These are phyloP conservation scores for Drosophila leontia DNA, from an alignment of 1,140 invertebrate species.

Conservation along the genomic window DNA sequence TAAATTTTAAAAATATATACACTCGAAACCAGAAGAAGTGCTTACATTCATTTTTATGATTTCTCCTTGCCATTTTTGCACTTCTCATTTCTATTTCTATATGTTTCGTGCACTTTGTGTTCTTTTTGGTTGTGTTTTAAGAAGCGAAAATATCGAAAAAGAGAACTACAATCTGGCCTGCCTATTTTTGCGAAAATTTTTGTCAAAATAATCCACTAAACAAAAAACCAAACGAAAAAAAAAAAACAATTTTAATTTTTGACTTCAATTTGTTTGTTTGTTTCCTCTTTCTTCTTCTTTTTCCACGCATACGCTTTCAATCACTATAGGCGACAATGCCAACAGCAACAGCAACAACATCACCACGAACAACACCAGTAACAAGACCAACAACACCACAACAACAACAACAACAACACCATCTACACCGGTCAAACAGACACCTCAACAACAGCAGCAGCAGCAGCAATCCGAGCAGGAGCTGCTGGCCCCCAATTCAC, in stretches of 20 bases:
- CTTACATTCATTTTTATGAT: conserved; percentile 65
- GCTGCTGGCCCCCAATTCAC: conserved; percentile 50
- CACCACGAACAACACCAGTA: conserved; percentile 52
- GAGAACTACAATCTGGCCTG: conserved; percentile 62
- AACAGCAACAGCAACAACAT: conserved; percentile 59
- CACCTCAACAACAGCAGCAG: conserved; percentile 63
- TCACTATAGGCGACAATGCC: conserved; percentile 74
- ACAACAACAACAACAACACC: conserved; percentile 56
- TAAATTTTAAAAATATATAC: conserved; percentile 71
- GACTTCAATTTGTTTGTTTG: conserved; percentile 80
- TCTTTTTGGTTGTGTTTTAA: conserved; percentile 19
- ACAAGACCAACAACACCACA: conserved; percentile 48
- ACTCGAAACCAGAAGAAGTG: conserved; percentile 62
- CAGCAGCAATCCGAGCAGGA: conserved; percentile 48
- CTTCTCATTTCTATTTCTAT: conserved; percentile 65
- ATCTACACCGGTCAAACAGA: conserved; percentile 75
- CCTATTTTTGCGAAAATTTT: conserved; percentile 55
- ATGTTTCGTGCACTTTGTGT: conserved; percentile 30
- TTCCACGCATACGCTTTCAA: conserved; percentile 78
- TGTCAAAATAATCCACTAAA: conserved; percentile 34
- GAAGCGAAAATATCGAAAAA: conserved; percentile 25
- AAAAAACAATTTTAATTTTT: conserved; percentile 70
- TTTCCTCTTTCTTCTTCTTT: conserved; percentile 76
- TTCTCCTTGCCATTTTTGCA: conserved; percentile 57
- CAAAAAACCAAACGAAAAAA: conserved; percentile 12